phyloP scores from a whole-genome alignment of 2,888 invertebrate species.

The Quadroppia sp. region DNA sequence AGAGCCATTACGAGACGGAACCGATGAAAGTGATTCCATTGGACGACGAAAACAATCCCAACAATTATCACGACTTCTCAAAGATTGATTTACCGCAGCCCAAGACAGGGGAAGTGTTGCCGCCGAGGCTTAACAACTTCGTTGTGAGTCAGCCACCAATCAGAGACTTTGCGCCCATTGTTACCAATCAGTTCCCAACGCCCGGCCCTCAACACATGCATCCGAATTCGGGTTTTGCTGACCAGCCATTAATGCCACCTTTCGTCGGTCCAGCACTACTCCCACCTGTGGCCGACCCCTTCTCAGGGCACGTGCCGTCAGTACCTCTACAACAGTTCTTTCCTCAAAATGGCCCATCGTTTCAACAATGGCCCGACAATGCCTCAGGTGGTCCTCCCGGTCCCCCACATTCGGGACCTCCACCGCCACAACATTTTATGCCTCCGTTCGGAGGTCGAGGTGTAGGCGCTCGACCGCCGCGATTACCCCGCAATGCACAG shows the following conservation, averaged over 20 bases:
- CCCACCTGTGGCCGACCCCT: neutral
- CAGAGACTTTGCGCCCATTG: neutral
- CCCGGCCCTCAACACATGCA: neutral
- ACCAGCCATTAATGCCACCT: neutral
- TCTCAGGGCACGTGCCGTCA: neutral
- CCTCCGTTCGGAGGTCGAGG: conserved; percentile 14
- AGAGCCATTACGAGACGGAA: conserved; percentile 64
- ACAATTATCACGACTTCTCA: conserved; percentile 26
- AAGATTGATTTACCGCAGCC: conserved; percentile 22
- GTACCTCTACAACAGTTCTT: neutral
- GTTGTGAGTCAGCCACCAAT: neutral
- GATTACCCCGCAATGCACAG: conserved; percentile 7
- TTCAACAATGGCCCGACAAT: conserved; percentile 19
- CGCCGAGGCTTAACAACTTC: neutral
- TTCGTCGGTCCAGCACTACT: neutral
- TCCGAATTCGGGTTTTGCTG: neutral
- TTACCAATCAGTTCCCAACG: neutral
- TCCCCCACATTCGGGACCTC: neutral
- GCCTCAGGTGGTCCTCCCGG: too few relatives aligned
- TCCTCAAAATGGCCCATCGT: neutral
- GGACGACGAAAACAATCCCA: conserved; percentile 62
- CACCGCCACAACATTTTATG: neutral
- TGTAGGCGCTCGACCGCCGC: neutral
- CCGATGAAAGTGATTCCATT: conserved; percentile 75
- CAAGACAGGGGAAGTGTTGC: neutral